These are phyloP conservation scores for Epiblema foenella DNA, from an alignment of 2,888 invertebrate genomes.

Conservation along the genomic window DNA sequence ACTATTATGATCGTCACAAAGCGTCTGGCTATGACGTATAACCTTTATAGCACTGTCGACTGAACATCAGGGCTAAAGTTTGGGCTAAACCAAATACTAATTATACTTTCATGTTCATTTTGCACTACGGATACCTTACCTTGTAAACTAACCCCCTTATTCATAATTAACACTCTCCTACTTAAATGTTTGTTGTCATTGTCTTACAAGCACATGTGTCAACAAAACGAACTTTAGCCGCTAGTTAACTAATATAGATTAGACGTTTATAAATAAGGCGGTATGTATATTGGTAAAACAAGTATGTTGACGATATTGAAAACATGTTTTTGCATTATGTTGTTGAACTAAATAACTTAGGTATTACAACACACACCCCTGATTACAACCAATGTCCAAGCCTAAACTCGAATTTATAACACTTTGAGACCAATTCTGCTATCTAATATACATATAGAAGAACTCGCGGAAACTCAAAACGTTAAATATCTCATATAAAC, in stretches of 20 bases:
- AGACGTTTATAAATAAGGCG: no score
- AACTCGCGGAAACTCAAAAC: neutral
- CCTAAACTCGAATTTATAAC: neutral
- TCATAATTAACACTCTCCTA: no score
- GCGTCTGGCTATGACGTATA: slow-evolving; percentile 31
- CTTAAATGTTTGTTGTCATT: no score
- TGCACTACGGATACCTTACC: no score
- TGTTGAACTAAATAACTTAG: neutral
- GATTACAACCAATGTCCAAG: neutral
- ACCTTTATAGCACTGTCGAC: neutral
- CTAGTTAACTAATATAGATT: no score
- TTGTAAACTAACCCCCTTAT: no score
- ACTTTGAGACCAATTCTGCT: neutral
- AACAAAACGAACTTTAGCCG: no score
- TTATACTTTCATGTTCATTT: neutral
- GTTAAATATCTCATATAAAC: neutral
- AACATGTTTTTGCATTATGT: no score
- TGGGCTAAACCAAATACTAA: slow-evolving; percentile 2
- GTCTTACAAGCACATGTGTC: no score
- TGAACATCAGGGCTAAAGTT: neutral
- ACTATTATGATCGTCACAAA: slow-evolving; percentile 55
- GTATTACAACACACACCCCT: neutral
- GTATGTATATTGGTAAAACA: no score
- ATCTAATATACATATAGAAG: neutral
- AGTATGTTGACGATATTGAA: no score